These are phyloP conservation scores for Xiphorhynchus elegans DNA, from an alignment of 2,113 vertebrate genomes.

Conservation along the genomic window DNA sequence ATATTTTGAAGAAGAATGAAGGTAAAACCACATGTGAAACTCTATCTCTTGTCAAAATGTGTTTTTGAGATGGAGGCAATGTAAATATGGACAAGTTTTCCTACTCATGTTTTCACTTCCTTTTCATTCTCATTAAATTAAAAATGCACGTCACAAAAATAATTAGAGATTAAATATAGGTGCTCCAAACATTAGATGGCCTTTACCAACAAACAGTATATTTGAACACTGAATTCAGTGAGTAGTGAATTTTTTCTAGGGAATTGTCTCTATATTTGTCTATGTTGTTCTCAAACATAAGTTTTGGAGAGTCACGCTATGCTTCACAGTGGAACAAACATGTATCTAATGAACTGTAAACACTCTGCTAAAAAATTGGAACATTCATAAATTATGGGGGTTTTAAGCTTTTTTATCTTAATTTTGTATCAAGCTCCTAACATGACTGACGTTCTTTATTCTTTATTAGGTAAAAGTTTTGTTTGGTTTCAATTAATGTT, in stretches of 20 bases:
- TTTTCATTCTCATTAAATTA: not conserved
- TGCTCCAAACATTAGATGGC: not conserved
- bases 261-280: not conserved
- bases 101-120: not conserved
- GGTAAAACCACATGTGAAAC: not conserved
- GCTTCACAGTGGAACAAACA: not conserved
- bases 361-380: not conserved
- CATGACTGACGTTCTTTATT: not conserved
- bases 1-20: not conserved
- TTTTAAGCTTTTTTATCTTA: not conserved
- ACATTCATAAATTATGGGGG: not conserved
- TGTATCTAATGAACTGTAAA: not conserved
- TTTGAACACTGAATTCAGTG: not conserved
- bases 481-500: not conserved
- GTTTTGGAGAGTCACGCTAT: not conserved
- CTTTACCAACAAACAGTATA: not conserved
- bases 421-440: not conserved
- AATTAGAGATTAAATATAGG: not conserved
- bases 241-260: not conserved
- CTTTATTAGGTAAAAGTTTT: not conserved
- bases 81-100: not conserved
- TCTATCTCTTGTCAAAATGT: not conserved
- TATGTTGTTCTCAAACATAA: not conserved
- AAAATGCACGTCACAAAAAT: not conserved
- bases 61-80: not conserved